Percentiles rank a stretch among this genome's conserved stretches.
These are phyloP conservation scores for Philypnodon macrostomus DNA, from an alignment of 2,797 vertebrate species.

Conservation along the genomic window DNA sequence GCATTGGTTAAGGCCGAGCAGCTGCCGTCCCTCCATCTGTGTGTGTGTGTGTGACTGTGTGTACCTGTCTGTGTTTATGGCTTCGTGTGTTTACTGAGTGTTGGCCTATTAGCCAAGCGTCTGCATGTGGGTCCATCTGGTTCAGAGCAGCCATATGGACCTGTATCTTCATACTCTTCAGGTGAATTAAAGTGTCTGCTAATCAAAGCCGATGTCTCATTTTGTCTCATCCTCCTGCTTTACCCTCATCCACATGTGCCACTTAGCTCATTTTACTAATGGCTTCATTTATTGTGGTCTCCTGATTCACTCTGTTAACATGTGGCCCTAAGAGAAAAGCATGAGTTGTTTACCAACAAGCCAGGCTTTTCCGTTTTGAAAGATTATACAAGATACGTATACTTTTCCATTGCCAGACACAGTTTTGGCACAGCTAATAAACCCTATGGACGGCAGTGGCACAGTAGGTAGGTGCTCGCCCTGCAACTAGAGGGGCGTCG, in stretches of 20 bases:
- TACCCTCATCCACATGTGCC: conserved; percentile 35
- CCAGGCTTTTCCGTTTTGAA: conserved; percentile 5
- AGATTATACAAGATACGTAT: conserved; percentile 1
- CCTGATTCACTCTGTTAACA: conserved; percentile 4
- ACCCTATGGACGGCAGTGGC: too few species aligned
- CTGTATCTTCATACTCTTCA: conserved; percentile 25
- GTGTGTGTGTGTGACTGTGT: too few species aligned
- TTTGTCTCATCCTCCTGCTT: conserved; percentile 18
- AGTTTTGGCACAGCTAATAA: too few species aligned
- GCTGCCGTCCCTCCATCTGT: conserved; percentile 43
- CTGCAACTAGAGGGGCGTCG: too few species aligned
- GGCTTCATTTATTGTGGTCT: conserved; percentile 22
- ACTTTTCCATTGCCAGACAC: too few species aligned
- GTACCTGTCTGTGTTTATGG: too few species aligned
- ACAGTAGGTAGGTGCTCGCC: too few species aligned
- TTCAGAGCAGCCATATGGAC: conserved; percentile 39
- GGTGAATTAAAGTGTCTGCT: conserved; percentile 50
- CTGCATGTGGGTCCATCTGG: conserved; percentile 66
- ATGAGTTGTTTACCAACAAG: conserved; percentile 7
- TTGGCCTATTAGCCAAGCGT: conserved; percentile 29
- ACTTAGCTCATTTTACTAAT: conserved; percentile 41
- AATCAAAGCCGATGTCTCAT: conserved; percentile 62
- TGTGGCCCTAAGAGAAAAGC: conserved; percentile 7
- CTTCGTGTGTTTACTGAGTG: conserved; percentile 21
- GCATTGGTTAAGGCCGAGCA: conserved; percentile 22